Conservation (phyloP, 2,888 invertebrate genomes). For the Mantis religiosa region DNA sequence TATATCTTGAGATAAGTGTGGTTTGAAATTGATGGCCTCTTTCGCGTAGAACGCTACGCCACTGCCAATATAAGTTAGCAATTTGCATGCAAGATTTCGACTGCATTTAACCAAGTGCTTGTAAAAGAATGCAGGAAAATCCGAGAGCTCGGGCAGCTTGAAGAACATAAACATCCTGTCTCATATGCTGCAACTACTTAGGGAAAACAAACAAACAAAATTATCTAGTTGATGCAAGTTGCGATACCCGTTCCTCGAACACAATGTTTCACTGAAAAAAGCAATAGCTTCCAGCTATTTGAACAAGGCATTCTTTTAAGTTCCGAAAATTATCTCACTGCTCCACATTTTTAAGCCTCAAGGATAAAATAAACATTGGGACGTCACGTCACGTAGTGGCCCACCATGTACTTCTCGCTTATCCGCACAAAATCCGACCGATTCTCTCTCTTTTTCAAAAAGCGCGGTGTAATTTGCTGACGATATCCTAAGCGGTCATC, state of each 20-base stretch:
- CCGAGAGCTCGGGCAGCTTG: no score
- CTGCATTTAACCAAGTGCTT: no score
- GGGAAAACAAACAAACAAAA: not conserved
- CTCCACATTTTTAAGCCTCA: not conserved
- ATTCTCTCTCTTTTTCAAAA: not conserved
- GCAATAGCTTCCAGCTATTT: not conserved
- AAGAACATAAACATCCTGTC: not conserved
- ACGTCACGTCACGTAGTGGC: not conserved
- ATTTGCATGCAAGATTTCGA: no score
- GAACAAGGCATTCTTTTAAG: not conserved
- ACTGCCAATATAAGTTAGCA: no score
- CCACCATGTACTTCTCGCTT: not conserved
- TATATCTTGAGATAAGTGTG: no score
- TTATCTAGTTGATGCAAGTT: not conserved
- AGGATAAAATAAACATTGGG: not conserved
- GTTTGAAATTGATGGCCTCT: no score
- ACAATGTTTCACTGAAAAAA: not conserved
- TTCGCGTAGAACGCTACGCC: no score
- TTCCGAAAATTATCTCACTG: not conserved
- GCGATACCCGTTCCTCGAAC: not conserved
- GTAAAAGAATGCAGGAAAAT: no score
- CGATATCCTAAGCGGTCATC: not conserved
- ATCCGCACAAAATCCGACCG: not conserved
- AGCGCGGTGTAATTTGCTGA: not conserved
- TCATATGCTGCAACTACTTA: not conserved